Conservation (phyloP, 2,113 vertebrate genomes). For the Erythrocercus mccallii region DNA sequence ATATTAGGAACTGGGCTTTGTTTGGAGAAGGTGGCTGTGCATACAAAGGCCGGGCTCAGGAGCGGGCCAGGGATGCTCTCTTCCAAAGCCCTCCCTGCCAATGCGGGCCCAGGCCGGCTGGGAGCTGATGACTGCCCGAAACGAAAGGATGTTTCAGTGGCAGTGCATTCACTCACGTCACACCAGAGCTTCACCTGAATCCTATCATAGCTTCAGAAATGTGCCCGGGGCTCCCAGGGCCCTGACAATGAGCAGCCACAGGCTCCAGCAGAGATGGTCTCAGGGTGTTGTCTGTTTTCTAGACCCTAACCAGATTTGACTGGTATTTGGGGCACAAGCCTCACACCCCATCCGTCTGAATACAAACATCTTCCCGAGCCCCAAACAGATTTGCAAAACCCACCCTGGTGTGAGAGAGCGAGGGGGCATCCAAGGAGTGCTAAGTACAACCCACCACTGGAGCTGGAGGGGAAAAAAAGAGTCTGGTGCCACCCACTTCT, state of each 20-base stretch:
- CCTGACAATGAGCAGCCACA: neutral
- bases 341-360: neutral
- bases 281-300: neutral
- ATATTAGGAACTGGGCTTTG: neutral
- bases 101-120: rapidly evolving
- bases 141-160: neutral
- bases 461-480: neutral
- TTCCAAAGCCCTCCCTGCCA: neutral
- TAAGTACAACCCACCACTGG: neutral
- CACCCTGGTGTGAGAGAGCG: rapidly evolving
- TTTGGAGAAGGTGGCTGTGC: neutral
- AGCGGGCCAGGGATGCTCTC: neutral
- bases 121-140: neutral
- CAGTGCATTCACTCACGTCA: neutral
- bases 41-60: neutral
- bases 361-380: neutral
- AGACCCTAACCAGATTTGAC: neutral
- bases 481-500: neutral
- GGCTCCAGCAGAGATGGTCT: rapidly evolving
- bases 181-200: neutral
- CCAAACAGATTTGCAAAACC: neutral
- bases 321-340: neutral
- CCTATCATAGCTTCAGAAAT: neutral
- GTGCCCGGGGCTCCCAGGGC: neutral
- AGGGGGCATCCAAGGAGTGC: rapidly evolving